Evolutionary conservation across 1,140 invertebrate species (phyloP).

Genomic region (Pararge aegeria): DNA sequence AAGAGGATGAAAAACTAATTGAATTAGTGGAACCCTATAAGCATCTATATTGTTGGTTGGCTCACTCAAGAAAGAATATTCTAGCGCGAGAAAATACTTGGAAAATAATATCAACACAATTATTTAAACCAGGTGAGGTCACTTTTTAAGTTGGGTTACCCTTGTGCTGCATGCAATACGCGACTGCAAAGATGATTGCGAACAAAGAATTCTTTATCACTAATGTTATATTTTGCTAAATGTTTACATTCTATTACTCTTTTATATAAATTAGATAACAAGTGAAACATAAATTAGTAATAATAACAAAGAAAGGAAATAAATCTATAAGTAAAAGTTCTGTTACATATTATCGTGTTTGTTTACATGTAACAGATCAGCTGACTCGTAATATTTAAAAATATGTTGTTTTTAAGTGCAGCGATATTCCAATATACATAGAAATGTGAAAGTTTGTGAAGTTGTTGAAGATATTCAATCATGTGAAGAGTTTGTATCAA

Average conservation of each 20-base stretch:
- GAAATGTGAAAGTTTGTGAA: too few relatives aligned
- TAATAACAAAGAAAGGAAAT: too few relatives aligned
- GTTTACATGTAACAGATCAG: background rate
- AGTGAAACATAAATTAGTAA: too few relatives aligned
- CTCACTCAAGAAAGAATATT: constrained; percentile 68
- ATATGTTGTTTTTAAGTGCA: too few relatives aligned
- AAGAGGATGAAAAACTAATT: constrained; percentile 63
- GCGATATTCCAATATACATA: too few relatives aligned
- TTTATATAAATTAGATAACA: background rate
- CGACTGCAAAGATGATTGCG: constrained; percentile 30
- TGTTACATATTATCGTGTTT: too few relatives aligned
- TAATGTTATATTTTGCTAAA: background rate
- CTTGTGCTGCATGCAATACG: constrained; percentile 51
- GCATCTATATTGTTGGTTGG: constrained; percentile 57
- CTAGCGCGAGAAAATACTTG: constrained; percentile 63
- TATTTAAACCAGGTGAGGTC: constrained; percentile 63
- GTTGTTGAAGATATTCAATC: too few relatives aligned
- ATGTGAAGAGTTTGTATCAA: too few relatives aligned
- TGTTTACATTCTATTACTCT: background rate
- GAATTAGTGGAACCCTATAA: constrained; percentile 64
- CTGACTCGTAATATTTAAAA: background rate
- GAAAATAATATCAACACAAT: constrained; percentile 60
- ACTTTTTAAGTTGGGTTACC: constrained; percentile 30
- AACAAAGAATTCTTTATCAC: background rate
- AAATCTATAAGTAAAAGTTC: too few relatives aligned